Base-by-base conservation (phyloP, 2,888 invertebrate genomes). In the Rhagonycha fulva region DNA sequence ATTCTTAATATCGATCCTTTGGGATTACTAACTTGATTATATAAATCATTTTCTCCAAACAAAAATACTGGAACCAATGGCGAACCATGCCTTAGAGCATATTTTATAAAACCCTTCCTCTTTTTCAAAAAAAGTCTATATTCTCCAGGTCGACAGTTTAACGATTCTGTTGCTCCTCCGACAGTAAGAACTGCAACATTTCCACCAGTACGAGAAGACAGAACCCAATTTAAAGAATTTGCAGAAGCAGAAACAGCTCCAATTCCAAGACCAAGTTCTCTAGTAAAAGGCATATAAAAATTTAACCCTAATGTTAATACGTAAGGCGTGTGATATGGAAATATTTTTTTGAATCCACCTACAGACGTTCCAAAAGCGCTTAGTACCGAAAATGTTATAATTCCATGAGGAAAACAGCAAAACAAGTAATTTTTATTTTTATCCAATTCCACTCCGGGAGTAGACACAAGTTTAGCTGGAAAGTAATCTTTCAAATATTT, bases 11-110 rank as follows among this genome's bases (percentile, higher is more conserved):
- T 83, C 1, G 96, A 94, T 61, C 94, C 93, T 71, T 93, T 91
- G 0, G 94, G 93, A 86, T 94, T 94, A 12, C 90, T 86, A 0
- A 95, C 86, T 81, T 97, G 96, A 79, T 93, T 91, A 87, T 93
- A 97, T 9, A 96, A 88, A 83, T 97, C 95, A 0, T 94, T 94
- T 87, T 98, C 98, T 0, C 98, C 97, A 87, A 98, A 98, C 0
- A 95, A 94, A 85, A 96, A 93, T 0, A 96, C 94, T 0, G 98
- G 98, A 0, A 98, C 97, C 72, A 98, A 87, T 0, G 94, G 91
- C 0, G 94, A 90, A 9, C 97, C 96, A 86, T 79, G 84, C 76
- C 77, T 82, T 66, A 87, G 71, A 0, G 87, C 87, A 63, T 87
- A 61, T 70, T 82, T 83, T 1, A 87, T 81, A 75, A 87, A 87